Conservation (phyloP, 2,888 invertebrate genomes). For the Machimus rusticus region DNA sequence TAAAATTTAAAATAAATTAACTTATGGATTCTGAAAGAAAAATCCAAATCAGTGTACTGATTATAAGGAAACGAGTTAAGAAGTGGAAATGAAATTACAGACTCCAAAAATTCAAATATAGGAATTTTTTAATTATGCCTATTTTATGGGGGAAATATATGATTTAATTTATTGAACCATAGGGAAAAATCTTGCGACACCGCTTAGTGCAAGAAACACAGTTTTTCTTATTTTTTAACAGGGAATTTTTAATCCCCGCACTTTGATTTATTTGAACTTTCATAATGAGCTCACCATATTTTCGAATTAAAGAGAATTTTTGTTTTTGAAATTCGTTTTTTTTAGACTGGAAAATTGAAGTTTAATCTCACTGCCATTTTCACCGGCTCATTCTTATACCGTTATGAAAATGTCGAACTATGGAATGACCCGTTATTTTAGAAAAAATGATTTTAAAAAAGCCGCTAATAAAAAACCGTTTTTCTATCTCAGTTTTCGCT, state of each 20-base stretch:
- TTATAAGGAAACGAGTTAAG: neutral
- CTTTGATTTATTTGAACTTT: neutral
- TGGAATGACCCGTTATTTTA: neutral
- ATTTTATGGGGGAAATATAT: neutral
- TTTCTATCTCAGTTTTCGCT: neutral
- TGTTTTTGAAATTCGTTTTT: neutral
- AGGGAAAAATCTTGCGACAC: neutral
- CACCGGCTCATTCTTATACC: neutral
- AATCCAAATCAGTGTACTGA: neutral
- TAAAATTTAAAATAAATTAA: neutral
- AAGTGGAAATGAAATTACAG: neutral
- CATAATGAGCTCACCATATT: neutral
- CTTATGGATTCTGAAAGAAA: neutral
- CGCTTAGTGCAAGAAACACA: neutral
- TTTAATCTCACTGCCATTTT: neutral
- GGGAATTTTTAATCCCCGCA: neutral
- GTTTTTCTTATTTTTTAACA: neutral
- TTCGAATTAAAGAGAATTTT: neutral
- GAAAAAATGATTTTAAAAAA: neutral
- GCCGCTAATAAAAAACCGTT: neutral
- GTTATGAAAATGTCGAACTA: neutral
- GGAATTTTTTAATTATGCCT: neutral
- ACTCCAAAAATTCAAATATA: neutral
- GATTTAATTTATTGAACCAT: no score
- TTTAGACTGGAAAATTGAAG: neutral